A percentile compares a stretch with the other conserved stretches of the same genome.
These are phyloP conservation scores for Sebastes flavidus DNA, from an alignment of 2,797 vertebrate genomes.

Conservation along the genomic window DNA sequence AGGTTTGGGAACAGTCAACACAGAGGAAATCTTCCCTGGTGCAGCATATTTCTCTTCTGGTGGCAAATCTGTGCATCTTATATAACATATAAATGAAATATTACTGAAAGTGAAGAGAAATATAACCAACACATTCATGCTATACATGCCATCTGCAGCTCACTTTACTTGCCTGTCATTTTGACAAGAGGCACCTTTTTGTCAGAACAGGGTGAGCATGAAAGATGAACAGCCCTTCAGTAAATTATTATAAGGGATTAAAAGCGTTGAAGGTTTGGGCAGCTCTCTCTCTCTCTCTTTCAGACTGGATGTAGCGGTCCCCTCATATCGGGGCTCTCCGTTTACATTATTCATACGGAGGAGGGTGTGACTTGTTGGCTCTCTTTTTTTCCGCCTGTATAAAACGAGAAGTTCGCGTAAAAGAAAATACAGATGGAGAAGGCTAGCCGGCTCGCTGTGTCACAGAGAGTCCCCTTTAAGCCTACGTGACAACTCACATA, in stretches of 20 bases:
- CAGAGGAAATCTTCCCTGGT: constrained; percentile 9
- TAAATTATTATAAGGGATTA: constrained; percentile 21
- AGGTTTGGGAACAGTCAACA: constrained; percentile 41
- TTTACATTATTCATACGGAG: constrained; percentile 87
- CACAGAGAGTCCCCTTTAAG: constrained; percentile 73
- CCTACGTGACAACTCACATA: constrained; percentile 73
- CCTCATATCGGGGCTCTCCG: constrained; percentile 77
- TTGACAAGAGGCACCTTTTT: constrained; percentile 22
- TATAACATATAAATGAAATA: background rate
- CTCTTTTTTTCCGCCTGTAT: constrained; percentile 83
- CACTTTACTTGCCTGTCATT: background rate
- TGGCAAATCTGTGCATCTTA: constrained; percentile 12
- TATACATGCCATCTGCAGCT: constrained; percentile 11
- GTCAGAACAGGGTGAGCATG: background rate
- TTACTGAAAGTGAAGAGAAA: background rate
- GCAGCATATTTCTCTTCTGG: background rate
- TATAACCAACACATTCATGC: background rate
- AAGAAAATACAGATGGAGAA: constrained; percentile 83
- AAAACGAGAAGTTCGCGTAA: constrained; percentile 84
- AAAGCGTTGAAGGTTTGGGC: constrained; percentile 15
- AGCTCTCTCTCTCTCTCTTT: constrained; percentile 20
- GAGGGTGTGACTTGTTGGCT: constrained; percentile 86
- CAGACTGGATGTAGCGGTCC: constrained; percentile 64
- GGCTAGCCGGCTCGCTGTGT: constrained; percentile 73
- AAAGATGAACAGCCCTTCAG: background rate